Evolutionary conservation across 2,797 vertebrate genomes (phyloP).

Genomic region (Gobionotothen gibberifrons): DNA sequence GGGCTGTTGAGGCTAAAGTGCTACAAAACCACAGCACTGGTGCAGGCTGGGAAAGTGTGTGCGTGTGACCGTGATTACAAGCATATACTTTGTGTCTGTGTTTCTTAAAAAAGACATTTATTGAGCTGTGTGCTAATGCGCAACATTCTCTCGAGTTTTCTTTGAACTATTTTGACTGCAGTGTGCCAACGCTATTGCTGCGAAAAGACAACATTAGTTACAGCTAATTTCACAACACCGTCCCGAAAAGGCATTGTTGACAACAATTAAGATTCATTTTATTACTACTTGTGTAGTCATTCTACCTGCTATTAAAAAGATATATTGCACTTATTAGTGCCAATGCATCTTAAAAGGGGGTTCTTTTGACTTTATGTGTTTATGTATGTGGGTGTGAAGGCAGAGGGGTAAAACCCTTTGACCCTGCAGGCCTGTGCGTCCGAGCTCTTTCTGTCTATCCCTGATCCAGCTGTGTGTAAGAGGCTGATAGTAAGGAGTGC

Average conservation of each 20-base stretch:
- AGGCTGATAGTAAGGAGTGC: conserved; percentile 22
- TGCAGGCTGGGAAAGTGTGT: conserved; percentile 33
- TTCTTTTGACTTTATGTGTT: conserved; percentile 3
- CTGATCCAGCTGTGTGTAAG: conserved; percentile 28
- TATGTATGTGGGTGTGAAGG: conserved; percentile 16
- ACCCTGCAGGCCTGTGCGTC: conserved; percentile 22
- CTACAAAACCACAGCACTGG: conserved; percentile 65
- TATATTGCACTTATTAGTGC: not conserved
- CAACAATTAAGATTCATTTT: not conserved
- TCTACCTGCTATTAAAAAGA: not conserved
- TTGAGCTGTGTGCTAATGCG: conserved; percentile 11
- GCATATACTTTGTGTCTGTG: conserved; percentile 8
- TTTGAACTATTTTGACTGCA: not conserved
- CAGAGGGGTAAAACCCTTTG: conserved; percentile 16
- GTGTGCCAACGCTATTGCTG: not conserved
- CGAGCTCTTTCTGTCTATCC: conserved; percentile 14
- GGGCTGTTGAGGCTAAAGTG: conserved; percentile 65
- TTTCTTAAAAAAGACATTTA: conserved; percentile 26
- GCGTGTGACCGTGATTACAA: conserved; percentile 28
- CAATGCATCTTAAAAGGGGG: not conserved
- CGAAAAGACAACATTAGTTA: not conserved
- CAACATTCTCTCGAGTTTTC: conserved; percentile 13
- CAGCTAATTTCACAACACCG: not conserved
- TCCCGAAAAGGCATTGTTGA: not conserved
- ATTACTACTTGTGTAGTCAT: not conserved